Evolutionary conservation across 1,140 invertebrate genomes (phyloP).

Genomic region (Hylyphantes graminicola): DNA sequence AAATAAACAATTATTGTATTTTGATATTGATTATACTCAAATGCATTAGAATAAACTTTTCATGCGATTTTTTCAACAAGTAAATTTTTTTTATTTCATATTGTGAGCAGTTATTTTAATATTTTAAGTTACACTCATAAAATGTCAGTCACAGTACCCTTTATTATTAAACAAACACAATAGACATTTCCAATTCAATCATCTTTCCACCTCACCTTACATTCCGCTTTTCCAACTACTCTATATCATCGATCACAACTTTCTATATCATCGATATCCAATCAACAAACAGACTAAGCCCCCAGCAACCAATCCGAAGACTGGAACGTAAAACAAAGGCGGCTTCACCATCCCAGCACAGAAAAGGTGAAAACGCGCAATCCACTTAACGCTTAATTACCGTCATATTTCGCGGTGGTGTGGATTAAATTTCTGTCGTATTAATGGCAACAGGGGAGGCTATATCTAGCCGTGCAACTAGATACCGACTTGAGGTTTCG

Average conservation of each 20-base stretch:
- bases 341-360: slow-evolving; percentile 1
- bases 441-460: slow-evolving; percentile 17
- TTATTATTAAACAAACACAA: neutral
- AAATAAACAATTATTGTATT: too few species aligned
- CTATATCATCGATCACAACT: neutral
- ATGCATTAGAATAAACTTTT: too few species aligned
- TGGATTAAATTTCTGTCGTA: slow-evolving; percentile 50
- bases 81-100: too few species aligned
- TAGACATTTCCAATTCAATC: neutral
- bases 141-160: too few species aligned
- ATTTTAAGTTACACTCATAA: too few species aligned
- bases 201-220: neutral
- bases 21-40: too few species aligned
- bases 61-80: too few species aligned
- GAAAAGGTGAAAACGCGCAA: slow-evolving; percentile 28
- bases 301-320: neutral
- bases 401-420: slow-evolving; percentile 41
- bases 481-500: slow-evolving; percentile 48
- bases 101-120: too few species aligned
- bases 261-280: neutral
- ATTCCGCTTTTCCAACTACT: neutral
- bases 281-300: neutral
- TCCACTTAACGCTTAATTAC: slow-evolving; percentile 50
- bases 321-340: too few species aligned
- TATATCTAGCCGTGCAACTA: slow-evolving; percentile 31